Conservation (phyloP, 2,797 vertebrate genomes). For the Chiloscyllium punctatum region DNA sequence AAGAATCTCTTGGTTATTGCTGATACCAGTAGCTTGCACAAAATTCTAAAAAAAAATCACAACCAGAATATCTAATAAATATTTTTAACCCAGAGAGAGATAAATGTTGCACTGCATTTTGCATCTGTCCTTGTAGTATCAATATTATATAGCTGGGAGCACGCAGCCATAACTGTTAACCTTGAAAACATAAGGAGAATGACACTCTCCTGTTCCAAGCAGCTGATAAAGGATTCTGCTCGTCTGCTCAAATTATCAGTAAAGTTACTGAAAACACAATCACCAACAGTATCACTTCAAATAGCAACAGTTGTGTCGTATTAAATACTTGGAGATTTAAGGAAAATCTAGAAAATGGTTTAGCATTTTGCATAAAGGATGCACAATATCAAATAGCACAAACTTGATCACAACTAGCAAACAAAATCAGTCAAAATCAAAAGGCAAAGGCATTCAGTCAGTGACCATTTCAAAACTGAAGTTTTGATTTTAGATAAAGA, state of each 20-base stretch:
- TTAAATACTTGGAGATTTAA: background rate
- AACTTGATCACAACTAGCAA: background rate
- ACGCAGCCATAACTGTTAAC: background rate
- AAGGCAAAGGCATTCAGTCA: background rate
- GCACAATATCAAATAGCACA: background rate
- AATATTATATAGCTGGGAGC: slow-evolving; percentile 4
- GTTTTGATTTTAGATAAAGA: background rate
- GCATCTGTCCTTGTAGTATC: background rate
- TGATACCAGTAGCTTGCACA: too few relatives aligned
- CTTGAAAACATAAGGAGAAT: background rate
- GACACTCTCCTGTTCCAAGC: background rate
- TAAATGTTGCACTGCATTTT: background rate
- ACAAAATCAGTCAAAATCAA: background rate
- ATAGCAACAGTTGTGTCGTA: background rate
- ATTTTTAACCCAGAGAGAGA: background rate
- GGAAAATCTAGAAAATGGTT: background rate
- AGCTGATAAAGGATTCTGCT: background rate
- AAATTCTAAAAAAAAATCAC: too few relatives aligned
- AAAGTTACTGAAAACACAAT: background rate
- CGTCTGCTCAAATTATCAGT: background rate
- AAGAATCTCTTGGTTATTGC: too few relatives aligned
- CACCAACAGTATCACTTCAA: background rate
- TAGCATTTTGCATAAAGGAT: background rate
- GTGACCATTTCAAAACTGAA: background rate
- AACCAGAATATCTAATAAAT: background rate